phyloP scores from a whole-genome alignment of 2,797 vertebrate species.

The Fistularia tabacaria region DNA sequence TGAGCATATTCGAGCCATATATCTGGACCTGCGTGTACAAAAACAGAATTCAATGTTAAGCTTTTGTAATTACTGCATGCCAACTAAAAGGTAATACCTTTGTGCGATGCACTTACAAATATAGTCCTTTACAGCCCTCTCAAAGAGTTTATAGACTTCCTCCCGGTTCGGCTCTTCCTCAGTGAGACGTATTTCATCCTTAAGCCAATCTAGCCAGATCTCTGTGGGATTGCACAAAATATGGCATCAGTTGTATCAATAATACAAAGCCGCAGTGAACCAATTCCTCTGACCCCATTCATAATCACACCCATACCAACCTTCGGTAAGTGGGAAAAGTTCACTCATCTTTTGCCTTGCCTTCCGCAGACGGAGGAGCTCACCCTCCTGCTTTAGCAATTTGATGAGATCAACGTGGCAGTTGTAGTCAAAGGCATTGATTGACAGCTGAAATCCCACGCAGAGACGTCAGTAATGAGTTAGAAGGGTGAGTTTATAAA shows the following conservation, averaged over 20 bases:
- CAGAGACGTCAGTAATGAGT: not conserved
- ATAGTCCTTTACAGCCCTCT: constrained; percentile 91
- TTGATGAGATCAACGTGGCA: constrained; percentile 95
- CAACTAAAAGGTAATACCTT: not conserved
- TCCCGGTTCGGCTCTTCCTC: constrained; percentile 82
- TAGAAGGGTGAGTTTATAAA: no score
- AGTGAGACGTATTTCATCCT: constrained; percentile 90
- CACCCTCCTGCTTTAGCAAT: constrained; percentile 89
- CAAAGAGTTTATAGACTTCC: constrained; percentile 89
- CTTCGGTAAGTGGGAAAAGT: constrained; percentile 95
- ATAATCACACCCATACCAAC: constrained; percentile 58
- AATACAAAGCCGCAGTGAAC: not conserved
- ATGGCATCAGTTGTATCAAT: constrained; percentile 6
- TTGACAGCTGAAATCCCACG: constrained; percentile 79
- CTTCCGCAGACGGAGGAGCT: constrained; percentile 81
- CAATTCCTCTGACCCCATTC: not conserved
- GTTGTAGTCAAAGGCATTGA: constrained; percentile 96
- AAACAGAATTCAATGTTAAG: not conserved
- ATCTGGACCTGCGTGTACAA: constrained; percentile 82
- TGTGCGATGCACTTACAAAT: constrained; percentile 81
- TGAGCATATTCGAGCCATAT: constrained; percentile 97
- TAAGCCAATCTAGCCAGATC: constrained; percentile 97
- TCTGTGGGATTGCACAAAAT: constrained; percentile 69
- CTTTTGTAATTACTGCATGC: not conserved
- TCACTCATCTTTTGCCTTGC: constrained; percentile 98